phyloP scores from a whole-genome alignment of 23 tunicate genomes.

The Styela plicata region DNA sequence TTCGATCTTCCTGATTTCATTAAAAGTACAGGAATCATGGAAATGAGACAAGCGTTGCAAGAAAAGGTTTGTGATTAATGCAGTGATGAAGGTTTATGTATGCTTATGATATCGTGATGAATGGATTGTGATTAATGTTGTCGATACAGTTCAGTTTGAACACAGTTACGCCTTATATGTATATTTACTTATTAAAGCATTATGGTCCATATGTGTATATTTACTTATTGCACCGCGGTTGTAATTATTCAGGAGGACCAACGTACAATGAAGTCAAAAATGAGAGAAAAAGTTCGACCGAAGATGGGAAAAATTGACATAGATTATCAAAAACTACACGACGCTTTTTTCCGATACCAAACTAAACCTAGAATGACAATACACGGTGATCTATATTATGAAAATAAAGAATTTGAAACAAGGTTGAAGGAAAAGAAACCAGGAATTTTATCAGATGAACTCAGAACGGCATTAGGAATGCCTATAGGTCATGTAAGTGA shows the following conservation, averaged over 20 bases:
- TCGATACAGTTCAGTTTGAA: no score
- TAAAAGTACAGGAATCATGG: conserved; percentile 98
- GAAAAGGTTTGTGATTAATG: conserved; percentile 81
- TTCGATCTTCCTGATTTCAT: conserved; percentile 97
- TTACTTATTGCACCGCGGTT: no score
- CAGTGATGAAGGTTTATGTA: no score
- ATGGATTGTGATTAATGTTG: no score
- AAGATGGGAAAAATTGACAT: conserved; percentile 99
- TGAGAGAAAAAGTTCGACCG: conserved; percentile 97
- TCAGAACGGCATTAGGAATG: conserved; percentile 91
- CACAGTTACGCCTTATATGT: no score
- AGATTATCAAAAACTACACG: conserved; percentile 99
- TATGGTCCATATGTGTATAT: no score
- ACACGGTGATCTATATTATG: conserved; percentile 98
- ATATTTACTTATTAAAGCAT: no score
- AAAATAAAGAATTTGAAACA: conserved; percentile 98
- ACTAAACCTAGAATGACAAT: conserved; percentile 98
- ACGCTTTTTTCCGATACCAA: conserved; percentile 98
- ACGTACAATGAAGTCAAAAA: conserved; percentile 90
- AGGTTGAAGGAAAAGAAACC: conserved; percentile 95
- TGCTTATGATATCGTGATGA: no score
- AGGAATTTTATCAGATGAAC: conserved; percentile 87
- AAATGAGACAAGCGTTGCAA: conserved; percentile 97
- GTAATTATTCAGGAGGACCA: conserved; percentile 60
- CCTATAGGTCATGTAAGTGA: conserved; percentile 74